Evolutionary conservation across 2,888 invertebrate genomes (phyloP).

Genomic region (Stratiomys singularior): DNA sequence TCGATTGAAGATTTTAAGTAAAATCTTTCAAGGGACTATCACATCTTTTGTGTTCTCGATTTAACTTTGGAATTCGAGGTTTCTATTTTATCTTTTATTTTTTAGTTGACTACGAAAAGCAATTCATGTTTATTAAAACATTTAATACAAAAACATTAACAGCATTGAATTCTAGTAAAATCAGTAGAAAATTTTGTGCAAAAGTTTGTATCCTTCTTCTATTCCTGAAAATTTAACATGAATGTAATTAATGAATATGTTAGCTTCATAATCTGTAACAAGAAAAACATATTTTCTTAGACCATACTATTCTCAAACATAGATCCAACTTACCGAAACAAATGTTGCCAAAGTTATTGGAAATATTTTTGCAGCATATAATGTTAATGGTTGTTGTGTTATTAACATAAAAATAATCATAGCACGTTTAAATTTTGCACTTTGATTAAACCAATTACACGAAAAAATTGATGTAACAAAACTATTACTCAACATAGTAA

Average conservation of each 20-base stretch:
- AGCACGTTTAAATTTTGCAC: constrained; percentile 21
- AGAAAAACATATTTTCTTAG: background rate
- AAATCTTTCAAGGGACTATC: no score
- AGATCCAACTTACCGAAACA: constrained; percentile 17
- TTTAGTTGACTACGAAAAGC: no score
- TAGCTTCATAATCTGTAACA: constrained; percentile 35
- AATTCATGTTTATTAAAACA: no score
- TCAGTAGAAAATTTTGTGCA: no score
- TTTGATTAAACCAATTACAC: constrained; percentile 38
- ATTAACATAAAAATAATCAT: constrained; percentile 43
- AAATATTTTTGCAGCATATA: constrained; percentile 40
- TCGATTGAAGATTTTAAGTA: no score
- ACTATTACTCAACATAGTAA: background rate
- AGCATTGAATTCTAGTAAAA: no score
- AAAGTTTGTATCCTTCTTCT: no score
- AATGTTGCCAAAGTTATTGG: constrained; percentile 31
- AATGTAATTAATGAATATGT: constrained; percentile 28
- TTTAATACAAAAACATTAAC: no score
- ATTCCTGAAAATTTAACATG: background rate
- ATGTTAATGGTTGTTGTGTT: background rate
- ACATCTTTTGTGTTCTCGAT: no score
- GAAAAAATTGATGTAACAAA: constrained; percentile 38
- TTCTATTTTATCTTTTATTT: no score
- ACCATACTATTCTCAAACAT: background rate
- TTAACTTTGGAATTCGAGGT: no score